Base-by-base conservation (phyloP, 2,888 invertebrate species). In the Spodoptera picta region DNA sequence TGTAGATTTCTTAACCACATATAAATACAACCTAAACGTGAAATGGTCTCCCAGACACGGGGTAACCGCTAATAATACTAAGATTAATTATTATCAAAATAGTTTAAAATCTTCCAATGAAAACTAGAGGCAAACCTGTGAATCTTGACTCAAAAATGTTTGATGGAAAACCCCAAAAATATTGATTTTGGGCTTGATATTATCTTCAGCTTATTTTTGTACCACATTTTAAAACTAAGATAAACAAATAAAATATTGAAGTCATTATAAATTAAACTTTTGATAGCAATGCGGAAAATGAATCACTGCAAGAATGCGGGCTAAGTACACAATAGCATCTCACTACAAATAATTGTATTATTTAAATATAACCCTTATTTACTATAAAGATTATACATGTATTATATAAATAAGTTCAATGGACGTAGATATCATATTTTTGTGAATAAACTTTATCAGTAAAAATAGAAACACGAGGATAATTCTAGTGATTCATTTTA, bases 251-350 rank as follows among this genome's bases (percentile, higher is more conserved):
- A 52, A 51, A 55, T n/a, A 44, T 27, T 52, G 58, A 14, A 53
- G 48, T 67, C 62, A 49, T 55, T 23, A 46, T 3, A 48, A 44
- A 11, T 12, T 47, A 48, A 10, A n/a, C 19, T 43, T 23, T 10
- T 41, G 55, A 67, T 49, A 55, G 27, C 11, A 49, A 44, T 14
- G 46, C 12, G 23, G 12, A 53, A 65, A 23, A 7, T 68, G 64
- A 68, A 31, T 72, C 52, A 57, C 11, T 23, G 9, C 10, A 62
- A 59, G 56, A 53, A 48, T 49, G 14, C 12, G 48, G 24, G 23
- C 46, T 24, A 41, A 23, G 11, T 59, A 46, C 14, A 5, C 12
- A 5, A 23, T 14, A 31, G 23, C 19, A 42, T 43, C 23, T 65
- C 42, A 65, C 46, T 23, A 23, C 14, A 23, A 31, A 46, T 48